phyloP scores from a whole-genome alignment of 2,797 vertebrate genomes.

The Cheirogaleus major region DNA sequence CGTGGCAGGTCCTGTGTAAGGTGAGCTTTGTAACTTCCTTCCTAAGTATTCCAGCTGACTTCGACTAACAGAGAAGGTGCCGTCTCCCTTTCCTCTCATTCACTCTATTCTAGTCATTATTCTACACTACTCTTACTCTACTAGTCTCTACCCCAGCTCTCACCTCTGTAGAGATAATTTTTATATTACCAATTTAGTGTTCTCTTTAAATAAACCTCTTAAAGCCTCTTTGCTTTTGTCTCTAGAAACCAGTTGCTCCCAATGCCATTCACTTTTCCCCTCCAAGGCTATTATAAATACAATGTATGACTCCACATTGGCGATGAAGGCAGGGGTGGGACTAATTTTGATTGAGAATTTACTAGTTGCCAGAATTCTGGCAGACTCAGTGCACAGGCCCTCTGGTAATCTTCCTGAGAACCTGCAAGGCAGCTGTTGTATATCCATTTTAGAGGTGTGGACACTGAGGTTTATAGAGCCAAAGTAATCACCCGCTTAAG shows the following conservation, averaged over 20 bases:
- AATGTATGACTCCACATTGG: background rate
- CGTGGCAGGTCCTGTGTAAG: background rate
- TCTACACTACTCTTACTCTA: background rate
- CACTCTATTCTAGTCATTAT: background rate
- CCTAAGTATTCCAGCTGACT: background rate
- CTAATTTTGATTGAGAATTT: background rate
- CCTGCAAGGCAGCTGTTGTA: background rate
- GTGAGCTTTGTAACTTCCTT: background rate
- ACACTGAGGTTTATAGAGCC: background rate
- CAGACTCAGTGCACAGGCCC: fast-evolving
- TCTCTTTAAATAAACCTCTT: background rate
- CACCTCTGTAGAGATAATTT: background rate
- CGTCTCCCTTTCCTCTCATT: background rate
- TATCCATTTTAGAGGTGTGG: background rate
- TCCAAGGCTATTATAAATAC: background rate
- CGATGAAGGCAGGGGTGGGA: background rate
- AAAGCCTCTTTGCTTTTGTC: background rate
- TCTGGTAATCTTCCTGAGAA: background rate
- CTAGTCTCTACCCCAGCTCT: background rate
- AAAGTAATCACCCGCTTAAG: background rate
- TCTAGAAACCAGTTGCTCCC: background rate
- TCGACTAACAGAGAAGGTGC: background rate
- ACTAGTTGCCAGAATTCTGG: background rate
- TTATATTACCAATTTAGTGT: background rate
- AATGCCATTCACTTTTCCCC: background rate